These are phyloP conservation scores for Callopanchax toddi DNA, from an alignment of 2,113 vertebrate genomes.

Conservation along the genomic window DNA sequence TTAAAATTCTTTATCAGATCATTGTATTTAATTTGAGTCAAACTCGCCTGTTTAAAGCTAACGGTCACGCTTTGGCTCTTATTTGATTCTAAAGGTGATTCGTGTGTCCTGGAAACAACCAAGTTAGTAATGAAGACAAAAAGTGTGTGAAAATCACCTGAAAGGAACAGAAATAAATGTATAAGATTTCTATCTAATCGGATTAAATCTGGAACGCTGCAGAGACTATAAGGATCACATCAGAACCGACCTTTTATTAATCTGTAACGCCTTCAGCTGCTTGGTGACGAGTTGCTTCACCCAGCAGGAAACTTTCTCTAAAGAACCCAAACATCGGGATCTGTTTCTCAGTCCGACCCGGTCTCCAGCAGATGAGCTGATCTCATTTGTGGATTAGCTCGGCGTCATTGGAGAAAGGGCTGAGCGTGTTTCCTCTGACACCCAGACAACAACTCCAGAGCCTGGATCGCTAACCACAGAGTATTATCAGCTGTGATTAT, in stretches of 20 bases:
- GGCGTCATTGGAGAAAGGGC: slow-evolving; percentile 46
- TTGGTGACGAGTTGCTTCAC: not conserved
- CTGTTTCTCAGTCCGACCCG: slow-evolving; percentile 21
- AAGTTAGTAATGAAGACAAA: too few relatives aligned
- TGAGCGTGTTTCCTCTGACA: slow-evolving; percentile 26
- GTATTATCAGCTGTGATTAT: slow-evolving; percentile 20
- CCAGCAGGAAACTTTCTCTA: not conserved
- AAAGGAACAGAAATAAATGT: too few relatives aligned
- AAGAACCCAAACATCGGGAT: not conserved
- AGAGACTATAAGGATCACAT: not conserved
- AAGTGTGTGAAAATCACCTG: too few relatives aligned
- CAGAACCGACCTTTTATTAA: slow-evolving; percentile 19
- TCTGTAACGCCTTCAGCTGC: not conserved
- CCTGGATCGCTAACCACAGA: not conserved
- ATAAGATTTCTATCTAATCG: too few relatives aligned
- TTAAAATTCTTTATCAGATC: not conserved
- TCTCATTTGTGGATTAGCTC: slow-evolving; percentile 40
- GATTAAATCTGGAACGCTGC: not conserved
- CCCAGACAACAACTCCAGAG: slow-evolving; percentile 20
- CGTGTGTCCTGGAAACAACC: too few relatives aligned
- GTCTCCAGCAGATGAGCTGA: slow-evolving; percentile 24
- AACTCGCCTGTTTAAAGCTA: not conserved
- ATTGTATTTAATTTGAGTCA: not conserved
- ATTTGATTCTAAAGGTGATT: too few relatives aligned
- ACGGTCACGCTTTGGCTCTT: not conserved